These are phyloP conservation scores for Epinotia brunnichana DNA, from an alignment of 2,888 invertebrate species.

Conservation along the genomic window DNA sequence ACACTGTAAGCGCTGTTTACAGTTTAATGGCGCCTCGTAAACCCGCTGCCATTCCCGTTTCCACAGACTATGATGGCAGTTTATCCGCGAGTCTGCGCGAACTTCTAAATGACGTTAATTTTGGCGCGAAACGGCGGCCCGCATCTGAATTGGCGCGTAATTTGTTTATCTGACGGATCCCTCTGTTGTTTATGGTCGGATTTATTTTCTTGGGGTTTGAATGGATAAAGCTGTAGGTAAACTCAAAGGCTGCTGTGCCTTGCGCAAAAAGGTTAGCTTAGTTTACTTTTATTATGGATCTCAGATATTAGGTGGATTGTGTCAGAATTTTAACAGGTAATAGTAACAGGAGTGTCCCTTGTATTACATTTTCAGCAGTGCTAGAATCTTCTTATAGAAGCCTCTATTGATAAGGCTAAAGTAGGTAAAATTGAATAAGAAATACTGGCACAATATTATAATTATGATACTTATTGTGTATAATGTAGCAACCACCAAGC, in stretches of 20 bases:
- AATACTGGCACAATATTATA: background rate
- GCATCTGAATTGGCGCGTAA: constrained; percentile 35
- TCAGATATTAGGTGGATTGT: background rate
- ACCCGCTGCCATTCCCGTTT: constrained; percentile 60
- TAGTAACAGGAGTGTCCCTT: no score
- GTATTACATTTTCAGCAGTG: background rate
- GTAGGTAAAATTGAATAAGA: background rate
- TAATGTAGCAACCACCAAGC: background rate
- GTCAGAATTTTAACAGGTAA: background rate
- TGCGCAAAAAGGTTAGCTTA: background rate
- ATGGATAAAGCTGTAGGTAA: constrained; percentile 15
- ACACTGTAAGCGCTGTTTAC: constrained; percentile 50
- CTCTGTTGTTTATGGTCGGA: constrained; percentile 40
- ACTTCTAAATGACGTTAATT: constrained; percentile 70
- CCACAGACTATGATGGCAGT: constrained; percentile 70
- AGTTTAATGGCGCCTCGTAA: constrained; percentile 70
- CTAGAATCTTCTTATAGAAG: background rate
- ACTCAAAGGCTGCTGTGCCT: background rate
- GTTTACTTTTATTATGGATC: background rate
- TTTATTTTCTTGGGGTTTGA: constrained; percentile 36
- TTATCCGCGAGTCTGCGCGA: constrained; percentile 64
- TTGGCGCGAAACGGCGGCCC: constrained; percentile 59
- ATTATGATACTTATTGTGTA: background rate
- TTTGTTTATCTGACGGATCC: constrained; percentile 37
- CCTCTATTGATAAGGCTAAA: background rate